Conservation (phyloP, 1,140 invertebrate species). For the Drosophila melanica region DNA sequence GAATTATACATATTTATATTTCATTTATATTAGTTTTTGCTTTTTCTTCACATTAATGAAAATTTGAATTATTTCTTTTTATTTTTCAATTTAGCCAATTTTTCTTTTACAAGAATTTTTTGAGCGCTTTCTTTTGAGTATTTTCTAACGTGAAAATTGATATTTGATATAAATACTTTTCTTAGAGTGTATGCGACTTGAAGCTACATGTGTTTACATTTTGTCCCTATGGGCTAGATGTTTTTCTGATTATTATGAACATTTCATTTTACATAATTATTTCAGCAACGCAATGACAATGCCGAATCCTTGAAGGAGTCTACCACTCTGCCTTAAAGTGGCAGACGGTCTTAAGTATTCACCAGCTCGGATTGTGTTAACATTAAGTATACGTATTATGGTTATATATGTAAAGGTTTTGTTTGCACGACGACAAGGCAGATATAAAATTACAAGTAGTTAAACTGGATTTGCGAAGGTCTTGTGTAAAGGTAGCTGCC, state of each 20-base stretch:
- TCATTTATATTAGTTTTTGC: too few species aligned
- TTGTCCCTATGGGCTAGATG: constrained; percentile 12
- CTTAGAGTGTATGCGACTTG: constrained; percentile 11
- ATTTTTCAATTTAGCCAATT: too few species aligned
- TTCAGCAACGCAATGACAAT: constrained; percentile 31
- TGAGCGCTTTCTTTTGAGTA: too few species aligned
- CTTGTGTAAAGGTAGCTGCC: background rate
- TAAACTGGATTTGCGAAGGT: constrained; percentile 18
- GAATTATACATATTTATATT: too few species aligned
- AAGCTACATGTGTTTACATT: constrained; percentile 35
- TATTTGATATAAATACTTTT: background rate
- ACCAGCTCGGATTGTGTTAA: constrained; percentile 24
- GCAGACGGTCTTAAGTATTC: constrained; percentile 29
- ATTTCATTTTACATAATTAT: constrained; percentile 69
- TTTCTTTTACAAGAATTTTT: too few species aligned
- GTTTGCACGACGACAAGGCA: constrained; percentile 8
- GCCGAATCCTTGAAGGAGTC: constrained; percentile 37
- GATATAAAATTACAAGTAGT: constrained; percentile 26
- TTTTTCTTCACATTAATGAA: too few species aligned
- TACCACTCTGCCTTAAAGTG: constrained; percentile 37
- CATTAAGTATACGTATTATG: constrained; percentile 36
- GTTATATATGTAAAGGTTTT: constrained; percentile 19
- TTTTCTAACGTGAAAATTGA: background rate
- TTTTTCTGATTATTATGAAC: constrained; percentile 40
- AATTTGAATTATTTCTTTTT: too few species aligned